Evolutionary conservation across 2,888 invertebrate genomes (phyloP).

Genomic region (Leptura quadrifasciata): DNA sequence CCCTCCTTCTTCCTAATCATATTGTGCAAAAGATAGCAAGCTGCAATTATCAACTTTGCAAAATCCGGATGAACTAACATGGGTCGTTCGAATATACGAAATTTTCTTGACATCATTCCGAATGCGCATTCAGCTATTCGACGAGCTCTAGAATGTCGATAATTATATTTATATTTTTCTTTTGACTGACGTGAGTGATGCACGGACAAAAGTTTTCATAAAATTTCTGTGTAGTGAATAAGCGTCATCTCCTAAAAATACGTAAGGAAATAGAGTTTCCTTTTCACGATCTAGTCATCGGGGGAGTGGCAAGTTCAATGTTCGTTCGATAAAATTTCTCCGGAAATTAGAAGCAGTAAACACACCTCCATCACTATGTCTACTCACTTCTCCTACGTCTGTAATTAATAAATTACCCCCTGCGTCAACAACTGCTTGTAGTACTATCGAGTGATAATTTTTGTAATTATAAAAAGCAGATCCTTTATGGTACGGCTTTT

Average conservation of each 20-base stretch:
- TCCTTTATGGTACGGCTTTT: background rate
- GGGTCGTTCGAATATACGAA: constrained; percentile 10
- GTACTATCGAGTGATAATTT: background rate
- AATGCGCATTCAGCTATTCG: constrained; percentile 26
- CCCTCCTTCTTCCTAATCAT: constrained; percentile 11
- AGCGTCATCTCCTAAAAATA: constrained; percentile 10
- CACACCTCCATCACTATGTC: constrained; percentile 15
- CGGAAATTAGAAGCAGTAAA: constrained; percentile 7
- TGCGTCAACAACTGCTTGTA: constrained; percentile 17
- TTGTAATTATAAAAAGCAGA: constrained; percentile 25
- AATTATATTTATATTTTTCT: constrained; percentile 9
- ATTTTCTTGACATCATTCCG: constrained; percentile 13
- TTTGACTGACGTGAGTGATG: background rate
- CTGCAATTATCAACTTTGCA: constrained; percentile 16
- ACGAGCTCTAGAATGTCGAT: constrained; percentile 20
- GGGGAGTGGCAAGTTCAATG: too few species aligned
- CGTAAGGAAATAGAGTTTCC: too few species aligned
- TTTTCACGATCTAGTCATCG: too few species aligned
- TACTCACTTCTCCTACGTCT: constrained; percentile 8
- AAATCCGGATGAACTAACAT: constrained; percentile 11
- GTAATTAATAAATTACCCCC: constrained; percentile 5
- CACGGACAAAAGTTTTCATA: constrained; percentile 13
- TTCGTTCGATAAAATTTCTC: too few species aligned
- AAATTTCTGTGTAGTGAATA: constrained; percentile 15
- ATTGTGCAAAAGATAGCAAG: constrained; percentile 18